phyloP scores from a whole-genome alignment of 2,888 invertebrate species.

The Ischnura elegans region DNA sequence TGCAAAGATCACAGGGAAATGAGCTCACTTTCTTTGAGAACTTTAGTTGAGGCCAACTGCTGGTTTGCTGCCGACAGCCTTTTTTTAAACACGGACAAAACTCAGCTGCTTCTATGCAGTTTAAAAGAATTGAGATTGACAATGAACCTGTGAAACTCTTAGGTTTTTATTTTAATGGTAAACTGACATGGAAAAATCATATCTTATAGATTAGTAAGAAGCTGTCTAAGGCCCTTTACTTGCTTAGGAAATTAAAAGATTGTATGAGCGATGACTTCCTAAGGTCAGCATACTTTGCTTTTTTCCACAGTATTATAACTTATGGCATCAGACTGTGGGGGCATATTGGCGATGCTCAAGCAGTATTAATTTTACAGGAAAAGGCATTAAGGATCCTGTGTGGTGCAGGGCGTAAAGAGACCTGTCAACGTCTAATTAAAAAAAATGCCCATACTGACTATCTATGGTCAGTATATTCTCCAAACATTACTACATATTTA shows the following conservation, averaged over 20 bases:
- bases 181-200: background rate
- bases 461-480: background rate
- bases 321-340: background rate
- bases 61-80: background rate
- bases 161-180: background rate
- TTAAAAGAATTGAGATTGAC: background rate
- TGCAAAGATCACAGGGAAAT: background rate
- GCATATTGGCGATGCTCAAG: background rate
- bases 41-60: background rate
- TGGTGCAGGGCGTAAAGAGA: background rate
- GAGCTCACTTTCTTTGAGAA: background rate
- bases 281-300: background rate
- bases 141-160: background rate
- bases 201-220: background rate
- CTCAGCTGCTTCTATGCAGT: background rate
- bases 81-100: background rate
- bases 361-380: background rate
- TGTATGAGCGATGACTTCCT: background rate
- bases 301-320: background rate
- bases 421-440: background rate
- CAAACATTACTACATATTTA: background rate
- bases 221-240: background rate
- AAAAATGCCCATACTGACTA: background rate
- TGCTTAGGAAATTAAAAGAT: background rate
- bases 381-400: background rate